Percentiles rank a stretch among this genome's conserved stretches.
phyloP scores from a whole-genome alignment of 1,140 invertebrate species.

The Tetragonula clypearis region DNA sequence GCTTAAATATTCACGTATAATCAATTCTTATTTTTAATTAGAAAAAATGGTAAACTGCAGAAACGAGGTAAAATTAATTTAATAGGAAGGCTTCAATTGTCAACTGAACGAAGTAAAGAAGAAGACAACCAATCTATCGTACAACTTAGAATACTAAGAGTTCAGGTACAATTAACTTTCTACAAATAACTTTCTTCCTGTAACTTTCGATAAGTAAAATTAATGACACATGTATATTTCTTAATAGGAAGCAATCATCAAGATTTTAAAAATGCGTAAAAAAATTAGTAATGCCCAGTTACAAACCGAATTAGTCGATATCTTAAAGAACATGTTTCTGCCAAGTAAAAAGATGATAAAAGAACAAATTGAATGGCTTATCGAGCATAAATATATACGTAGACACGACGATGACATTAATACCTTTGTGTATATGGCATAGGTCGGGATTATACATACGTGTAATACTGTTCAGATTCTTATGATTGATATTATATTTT shows the following conservation, averaged over 20 bases:
- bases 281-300: conserved; percentile 95
- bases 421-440: conserved; percentile 99
- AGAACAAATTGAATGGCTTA: conserved; percentile 99
- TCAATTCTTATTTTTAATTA: conserved; percentile 70
- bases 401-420: conserved; percentile 98
- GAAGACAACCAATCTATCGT: conserved; percentile 99
- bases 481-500: conserved; percentile 73
- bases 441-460: conserved; percentile 74
- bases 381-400: conserved; percentile 98
- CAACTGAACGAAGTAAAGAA: conserved; percentile 96
- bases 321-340: conserved; percentile 99
- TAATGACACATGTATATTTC: conserved; percentile 29
- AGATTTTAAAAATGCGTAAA: conserved; percentile 99
- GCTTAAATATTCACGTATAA: background rate
- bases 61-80: conserved; percentile 96
- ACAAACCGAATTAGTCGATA: conserved; percentile 98
- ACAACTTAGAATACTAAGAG: conserved; percentile 95
- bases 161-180: conserved; percentile 84
- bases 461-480: conserved; percentile 51
- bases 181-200: background rate
- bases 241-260: conserved; percentile 97
- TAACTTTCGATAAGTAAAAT: background rate
- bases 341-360: conserved; percentile 99
- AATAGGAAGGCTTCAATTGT: conserved; percentile 96
- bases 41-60: conserved; percentile 97